Conservation (phyloP, 2,888 invertebrate species). For the Spatulosminthurus flaviceps region DNA sequence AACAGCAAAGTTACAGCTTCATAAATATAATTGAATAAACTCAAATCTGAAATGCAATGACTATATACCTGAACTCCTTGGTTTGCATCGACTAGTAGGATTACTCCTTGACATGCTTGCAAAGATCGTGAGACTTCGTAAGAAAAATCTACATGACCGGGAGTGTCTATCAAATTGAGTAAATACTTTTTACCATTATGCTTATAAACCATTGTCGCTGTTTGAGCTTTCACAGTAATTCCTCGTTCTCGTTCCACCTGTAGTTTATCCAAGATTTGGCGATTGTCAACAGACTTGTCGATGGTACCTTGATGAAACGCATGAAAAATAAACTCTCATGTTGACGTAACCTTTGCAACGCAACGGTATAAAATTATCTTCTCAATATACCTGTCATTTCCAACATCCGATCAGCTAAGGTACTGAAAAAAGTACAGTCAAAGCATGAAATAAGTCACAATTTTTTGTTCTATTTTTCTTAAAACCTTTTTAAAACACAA, state of each 20-base stretch:
- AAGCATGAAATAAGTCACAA: background rate
- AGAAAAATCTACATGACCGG: slow-evolving; percentile 97
- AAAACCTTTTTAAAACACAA: background rate
- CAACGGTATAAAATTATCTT: too few relatives aligned
- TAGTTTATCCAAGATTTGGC: slow-evolving; percentile 69
- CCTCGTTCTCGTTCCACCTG: slow-evolving; percentile 94
- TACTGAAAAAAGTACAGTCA: slow-evolving; percentile 68
- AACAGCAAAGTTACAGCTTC: too few relatives aligned
- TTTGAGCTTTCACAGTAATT: slow-evolving; percentile 98
- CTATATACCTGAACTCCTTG: slow-evolving; percentile 70
- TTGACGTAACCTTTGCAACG: too few relatives aligned
- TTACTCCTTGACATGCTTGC: slow-evolving; percentile 92
- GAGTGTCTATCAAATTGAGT: slow-evolving; percentile 96
- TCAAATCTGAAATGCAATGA: slow-evolving; percentile 1
- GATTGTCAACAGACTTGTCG: slow-evolving; percentile 64
- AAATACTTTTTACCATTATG: slow-evolving; percentile 74
- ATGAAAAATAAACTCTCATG: slow-evolving; percentile 15
- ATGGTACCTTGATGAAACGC: slow-evolving; percentile 64
- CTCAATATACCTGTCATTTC: slow-evolving; percentile 83
- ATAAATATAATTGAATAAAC: too few relatives aligned
- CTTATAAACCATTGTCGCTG: slow-evolving; percentile 82
- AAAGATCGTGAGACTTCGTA: slow-evolving; percentile 93
- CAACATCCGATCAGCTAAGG: slow-evolving; percentile 92
- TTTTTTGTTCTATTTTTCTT: background rate
- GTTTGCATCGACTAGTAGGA: slow-evolving; percentile 94